Base-by-base conservation (phyloP, 2,888 invertebrate genomes). In the Druceiella hillmani region DNA sequence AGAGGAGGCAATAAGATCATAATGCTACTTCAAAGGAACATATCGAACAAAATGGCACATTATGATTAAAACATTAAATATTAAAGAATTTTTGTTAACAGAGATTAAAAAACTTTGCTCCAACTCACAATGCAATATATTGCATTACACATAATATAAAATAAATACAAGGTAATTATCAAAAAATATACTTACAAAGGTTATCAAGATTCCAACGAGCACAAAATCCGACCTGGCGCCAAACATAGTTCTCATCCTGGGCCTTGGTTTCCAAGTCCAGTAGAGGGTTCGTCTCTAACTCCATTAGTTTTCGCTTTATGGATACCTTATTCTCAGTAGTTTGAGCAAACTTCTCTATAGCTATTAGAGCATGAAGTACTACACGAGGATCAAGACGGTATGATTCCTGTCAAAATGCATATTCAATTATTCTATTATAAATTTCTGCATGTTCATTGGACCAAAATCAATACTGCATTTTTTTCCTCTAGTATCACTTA, bases 201-300 rank as follows among this genome's bases (percentile, higher is more conserved):
- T 94, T 94, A 66, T 94, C 94, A 41, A 94, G 75, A 49, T 86
- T 83, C 93, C 93, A 94, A 49, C 85, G 83, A 15, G 93, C 88
- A 62, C 91, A 92, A 63, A 94, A 94, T 22, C 91, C 92, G 40
- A 92, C 88, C 68, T 94, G 91, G 39, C 88, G 74, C 64, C 81
- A 77, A 29, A 79, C 65, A 52, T 71, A 81, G 56, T 87, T 78
- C 0, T 62, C 61, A 41, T 78, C 75, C 32, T 74, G 61, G 10
- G 77, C 69, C 68, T 80, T 76, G 35, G 66, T 62, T 62, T 92
- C 92, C 45, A 94, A 63, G 20, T 63, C 61, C 41, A 81, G 52
- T 33, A 93, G 64, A 1, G 87, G 87, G 60, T 87, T 81, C 17
- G 73, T 68, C 2, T 66, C 58, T 44, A 76, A 71, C 31, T 62